Conservation (phyloP, 2,888 invertebrate species). For the Penaeus monodon region DNA sequence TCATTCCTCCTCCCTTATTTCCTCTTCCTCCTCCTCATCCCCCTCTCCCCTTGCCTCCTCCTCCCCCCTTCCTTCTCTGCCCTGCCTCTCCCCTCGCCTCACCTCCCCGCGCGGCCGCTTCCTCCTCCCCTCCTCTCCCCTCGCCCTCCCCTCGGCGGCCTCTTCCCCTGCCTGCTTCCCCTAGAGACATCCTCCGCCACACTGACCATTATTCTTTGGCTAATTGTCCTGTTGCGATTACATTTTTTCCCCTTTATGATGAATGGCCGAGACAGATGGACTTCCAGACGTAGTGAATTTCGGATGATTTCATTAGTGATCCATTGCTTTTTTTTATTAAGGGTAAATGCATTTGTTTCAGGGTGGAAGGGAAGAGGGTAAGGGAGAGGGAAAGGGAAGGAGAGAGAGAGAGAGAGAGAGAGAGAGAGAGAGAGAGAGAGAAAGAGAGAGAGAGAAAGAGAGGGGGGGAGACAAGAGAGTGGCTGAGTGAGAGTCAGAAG, state of each 20-base stretch:
- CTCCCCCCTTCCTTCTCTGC: too few relatives aligned
- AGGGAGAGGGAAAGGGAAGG: too few relatives aligned
- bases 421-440: too few relatives aligned
- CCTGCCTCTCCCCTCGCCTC: not conserved
- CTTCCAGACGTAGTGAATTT: conserved; percentile 2
- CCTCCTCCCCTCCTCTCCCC: not conserved
- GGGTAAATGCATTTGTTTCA: not conserved
- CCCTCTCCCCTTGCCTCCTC: too few relatives aligned
- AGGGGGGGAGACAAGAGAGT: too few relatives aligned
- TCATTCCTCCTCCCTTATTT: too few relatives aligned
- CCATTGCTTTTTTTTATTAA: not conserved
- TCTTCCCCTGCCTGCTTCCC: not conserved
- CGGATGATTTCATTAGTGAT: not conserved
- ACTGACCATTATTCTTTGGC: conserved; percentile 33
- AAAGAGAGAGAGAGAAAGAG: too few relatives aligned
- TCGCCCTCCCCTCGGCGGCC: not conserved
- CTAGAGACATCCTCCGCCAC: conserved; percentile 9
- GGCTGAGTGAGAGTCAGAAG: too few relatives aligned
- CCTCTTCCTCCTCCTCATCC: too few relatives aligned
- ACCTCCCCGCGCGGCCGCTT: not conserved
- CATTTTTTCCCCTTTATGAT: conserved; percentile 17
- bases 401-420: too few relatives aligned
- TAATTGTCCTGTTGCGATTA: conserved; percentile 34
- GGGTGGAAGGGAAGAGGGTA: too few relatives aligned
- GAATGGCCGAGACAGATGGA: conserved; percentile 19